Evolutionary conservation across 1,140 invertebrate genomes (phyloP).

Genomic region (Bombus breviceps): DNA sequence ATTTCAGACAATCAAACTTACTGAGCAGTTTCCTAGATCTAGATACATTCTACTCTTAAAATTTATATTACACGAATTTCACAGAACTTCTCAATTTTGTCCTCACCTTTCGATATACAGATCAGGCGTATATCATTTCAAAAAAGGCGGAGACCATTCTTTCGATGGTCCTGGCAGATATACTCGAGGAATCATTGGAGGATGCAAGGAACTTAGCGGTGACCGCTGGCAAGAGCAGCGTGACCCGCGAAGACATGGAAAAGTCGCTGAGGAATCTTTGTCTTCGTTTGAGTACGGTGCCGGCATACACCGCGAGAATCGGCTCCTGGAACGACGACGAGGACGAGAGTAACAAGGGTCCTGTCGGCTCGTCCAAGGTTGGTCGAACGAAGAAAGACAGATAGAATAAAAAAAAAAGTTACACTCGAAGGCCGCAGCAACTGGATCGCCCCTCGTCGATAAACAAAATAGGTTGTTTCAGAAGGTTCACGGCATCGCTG

Average conservation of each 20-base stretch:
- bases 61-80: background rate
- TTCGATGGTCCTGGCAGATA: slow-evolving; percentile 55
- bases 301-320: slow-evolving; percentile 5
- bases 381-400: slow-evolving; percentile 4
- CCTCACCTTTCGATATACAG: background rate
- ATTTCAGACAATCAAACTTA: background rate
- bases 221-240: slow-evolving; percentile 55
- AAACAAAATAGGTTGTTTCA: slow-evolving; percentile 50
- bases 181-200: slow-evolving; percentile 60
- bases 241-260: slow-evolving; percentile 63
- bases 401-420: background rate
- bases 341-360: background rate
- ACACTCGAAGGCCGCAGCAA: background rate
- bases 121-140: slow-evolving; percentile 52
- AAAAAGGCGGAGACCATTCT: slow-evolving; percentile 50
- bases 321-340: background rate
- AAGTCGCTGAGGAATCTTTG: slow-evolving; percentile 64
- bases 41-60: too few species aligned
- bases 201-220: slow-evolving; percentile 62
- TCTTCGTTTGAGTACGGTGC: slow-evolving; percentile 52
- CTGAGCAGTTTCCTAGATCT: background rate
- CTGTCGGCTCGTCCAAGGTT: slow-evolving; percentile 26
- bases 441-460: slow-evolving; percentile 22
- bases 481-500: background rate
- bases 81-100: background rate